These are phyloP conservation scores for Arctia plantaginis DNA, from an alignment of 2,888 invertebrate species.

Conservation along the genomic window DNA sequence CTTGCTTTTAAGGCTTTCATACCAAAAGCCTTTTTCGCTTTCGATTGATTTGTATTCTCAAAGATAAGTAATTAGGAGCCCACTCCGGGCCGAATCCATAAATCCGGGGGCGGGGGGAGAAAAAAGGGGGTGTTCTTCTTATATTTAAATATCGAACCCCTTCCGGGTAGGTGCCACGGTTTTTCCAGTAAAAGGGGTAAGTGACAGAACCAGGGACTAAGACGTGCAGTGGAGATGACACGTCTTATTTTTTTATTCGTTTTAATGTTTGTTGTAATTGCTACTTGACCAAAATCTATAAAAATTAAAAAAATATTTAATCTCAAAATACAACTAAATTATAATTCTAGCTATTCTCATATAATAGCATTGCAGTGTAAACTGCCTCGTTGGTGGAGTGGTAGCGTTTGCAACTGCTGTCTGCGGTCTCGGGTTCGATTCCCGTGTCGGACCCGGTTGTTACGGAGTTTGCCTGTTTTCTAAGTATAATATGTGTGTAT, in stretches of 20 bases:
- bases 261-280: background rate
- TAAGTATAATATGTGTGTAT: too few species aligned
- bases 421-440: too few species aligned
- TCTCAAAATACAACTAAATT: too few species aligned
- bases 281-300: background rate
- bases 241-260: slow-evolving; percentile 2
- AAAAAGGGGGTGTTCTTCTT: slow-evolving; percentile 86
- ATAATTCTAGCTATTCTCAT: too few species aligned
- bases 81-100: slow-evolving; percentile 84
- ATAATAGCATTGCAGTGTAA: too few species aligned
- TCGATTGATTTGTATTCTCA: slow-evolving; percentile 85
- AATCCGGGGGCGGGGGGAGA: slow-evolving; percentile 74
- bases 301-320: too few species aligned
- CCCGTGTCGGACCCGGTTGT: too few species aligned
- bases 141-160: slow-evolving; percentile 87
- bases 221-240: slow-evolving; percentile 53
- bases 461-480: too few species aligned
- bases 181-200: slow-evolving; percentile 87
- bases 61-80: slow-evolving; percentile 86
- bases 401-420: too few species aligned
- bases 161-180: slow-evolving; percentile 87
- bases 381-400: too few species aligned
- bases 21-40: slow-evolving; percentile 57
- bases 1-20: slow-evolving; percentile 36
- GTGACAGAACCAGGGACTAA: slow-evolving; percentile 83